Base-by-base conservation (phyloP, 2,797 vertebrate genomes). In the Myotis findleyi region DNA sequence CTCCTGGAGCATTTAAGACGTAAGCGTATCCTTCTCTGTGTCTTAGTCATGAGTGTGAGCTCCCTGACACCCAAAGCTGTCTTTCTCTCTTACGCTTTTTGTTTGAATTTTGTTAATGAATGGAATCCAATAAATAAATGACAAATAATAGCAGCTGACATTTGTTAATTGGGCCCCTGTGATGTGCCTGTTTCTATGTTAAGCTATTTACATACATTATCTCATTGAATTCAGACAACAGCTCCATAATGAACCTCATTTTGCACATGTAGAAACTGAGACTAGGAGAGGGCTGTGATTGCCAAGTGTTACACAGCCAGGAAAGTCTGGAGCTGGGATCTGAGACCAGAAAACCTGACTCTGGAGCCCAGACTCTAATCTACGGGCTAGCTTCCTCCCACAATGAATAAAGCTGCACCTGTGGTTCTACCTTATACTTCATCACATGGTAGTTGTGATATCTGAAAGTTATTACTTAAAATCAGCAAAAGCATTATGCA, bases 381-480 rank as follows among this genome's bases (percentile, higher is more conserved):
- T 47, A 75, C 1, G 18, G 33, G 38, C 27, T 1, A 36, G 30
- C 27, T 69, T 16, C 57, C 76, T 68, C 20, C 3, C 41, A 17
- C 69, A 86, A 47, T 36, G 30, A 89, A 82, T 59, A 66, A 49
- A 44, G 7, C 23, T 51, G 6, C 20, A 79, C 5, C 33, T 38
- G n/a, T 30, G 49, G 21, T 30, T 55, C 23, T 6, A 57, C 20
- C 17, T 81, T 55, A 64, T 47, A 90, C 12, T 18, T 72, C 18
- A 41, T 36, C 51, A 59, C n/a, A 51, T 20, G 11, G 6, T 83
- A 57, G 87, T 57, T 81, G 18, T 85, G 33, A 44, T 90, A 62
- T 68, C 62, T 41, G 62, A 90, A 94, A 55, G 25, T 30, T 92
- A 47, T 49, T 82, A 82, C 92, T 87, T 89, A 72, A 90, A 62